phyloP scores from a whole-genome alignment of 2,888 invertebrate genomes.

The Thumatha senex region DNA sequence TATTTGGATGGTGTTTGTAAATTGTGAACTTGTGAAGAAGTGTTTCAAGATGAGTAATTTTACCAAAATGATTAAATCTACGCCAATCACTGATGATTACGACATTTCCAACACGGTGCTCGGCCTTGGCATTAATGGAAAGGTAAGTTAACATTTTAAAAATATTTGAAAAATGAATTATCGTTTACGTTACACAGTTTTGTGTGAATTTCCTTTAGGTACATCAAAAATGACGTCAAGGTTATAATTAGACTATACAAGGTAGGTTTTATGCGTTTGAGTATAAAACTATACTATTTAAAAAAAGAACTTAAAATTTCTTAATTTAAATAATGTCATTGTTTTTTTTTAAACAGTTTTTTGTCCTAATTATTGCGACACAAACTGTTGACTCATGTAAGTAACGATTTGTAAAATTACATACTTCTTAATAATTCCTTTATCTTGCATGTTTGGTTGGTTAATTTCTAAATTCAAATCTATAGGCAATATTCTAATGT shows the following conservation, averaged over 20 bases:
- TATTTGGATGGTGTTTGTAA: slow-evolving; percentile 36
- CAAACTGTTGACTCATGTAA: too few species aligned
- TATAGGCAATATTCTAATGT: too few species aligned
- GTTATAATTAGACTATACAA: slow-evolving; percentile 44
- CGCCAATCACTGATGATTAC: slow-evolving; percentile 94
- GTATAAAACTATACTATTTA: too few species aligned
- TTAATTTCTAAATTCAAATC: too few species aligned
- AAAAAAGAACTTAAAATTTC: too few species aligned
- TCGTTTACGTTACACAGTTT: slow-evolving; percentile 7
- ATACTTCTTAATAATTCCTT: too few species aligned
- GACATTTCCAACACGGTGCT: slow-evolving; percentile 96
- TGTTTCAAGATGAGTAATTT: slow-evolving; percentile 67
- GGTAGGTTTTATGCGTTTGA: slow-evolving; percentile 8
- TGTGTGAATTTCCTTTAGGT: slow-evolving; percentile 45
- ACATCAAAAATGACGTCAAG: slow-evolving; percentile 56
- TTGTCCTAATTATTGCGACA: too few species aligned
- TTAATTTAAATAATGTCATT: background rate
- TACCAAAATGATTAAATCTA: slow-evolving; percentile 86
- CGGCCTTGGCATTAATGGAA: slow-evolving; percentile 98
- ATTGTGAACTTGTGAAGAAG: slow-evolving; percentile 25
- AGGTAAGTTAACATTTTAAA: slow-evolving; percentile 73
- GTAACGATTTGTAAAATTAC: too few species aligned
- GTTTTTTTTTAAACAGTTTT: background rate
- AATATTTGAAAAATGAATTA: slow-evolving; percentile 9
- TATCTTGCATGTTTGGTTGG: too few species aligned